Percentiles rank a stretch among this genome's conserved stretches.
Evolutionary conservation across 2,888 invertebrate genomes (phyloP).

Genomic region (Polydrusus tereticollis): DNA sequence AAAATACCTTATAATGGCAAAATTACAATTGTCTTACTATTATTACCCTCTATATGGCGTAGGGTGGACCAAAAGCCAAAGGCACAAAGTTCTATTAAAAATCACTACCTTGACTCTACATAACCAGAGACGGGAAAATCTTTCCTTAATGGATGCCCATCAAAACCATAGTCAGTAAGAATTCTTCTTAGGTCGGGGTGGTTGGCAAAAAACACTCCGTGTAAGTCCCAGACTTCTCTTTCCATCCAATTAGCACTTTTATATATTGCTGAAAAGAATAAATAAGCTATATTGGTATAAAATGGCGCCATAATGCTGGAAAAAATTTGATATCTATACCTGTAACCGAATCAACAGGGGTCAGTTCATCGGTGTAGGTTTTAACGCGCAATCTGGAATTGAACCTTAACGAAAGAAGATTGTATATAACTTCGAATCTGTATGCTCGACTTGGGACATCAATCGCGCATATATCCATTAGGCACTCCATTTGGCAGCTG

Average conservation of each 20-base stretch:
- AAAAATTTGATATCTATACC: background rate
- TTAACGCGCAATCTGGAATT: constrained; percentile 94
- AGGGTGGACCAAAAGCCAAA: background rate
- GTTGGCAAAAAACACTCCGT: constrained; percentile 95
- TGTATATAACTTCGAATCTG: constrained; percentile 95
- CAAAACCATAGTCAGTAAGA: constrained; percentile 98
- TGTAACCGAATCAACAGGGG: constrained; percentile 87
- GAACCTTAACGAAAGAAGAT: constrained; percentile 89
- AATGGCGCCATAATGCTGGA: background rate
- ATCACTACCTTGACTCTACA: constrained; percentile 76
- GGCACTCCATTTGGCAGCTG: constrained; percentile 89
- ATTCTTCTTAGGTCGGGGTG: constrained; percentile 97
- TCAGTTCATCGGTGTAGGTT: constrained; percentile 98
- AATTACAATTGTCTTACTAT: too few species aligned
- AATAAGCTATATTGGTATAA: too few species aligned
- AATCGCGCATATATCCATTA: constrained; percentile 92
- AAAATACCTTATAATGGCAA: too few species aligned
- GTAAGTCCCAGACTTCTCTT: constrained; percentile 98
- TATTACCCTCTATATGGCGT: background rate
- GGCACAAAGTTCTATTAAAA: too few species aligned
- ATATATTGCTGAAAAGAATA: constrained; percentile 65
- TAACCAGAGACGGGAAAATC: constrained; percentile 98
- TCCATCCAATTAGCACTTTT: constrained; percentile 97
- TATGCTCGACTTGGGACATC: constrained; percentile 69
- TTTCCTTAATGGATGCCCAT: constrained; percentile 97